Evolutionary conservation across 2,797 vertebrate species (phyloP), one percentile per base, ranked within the genome.

Genomic region (Oryzias dopingdopingensis): DNA sequence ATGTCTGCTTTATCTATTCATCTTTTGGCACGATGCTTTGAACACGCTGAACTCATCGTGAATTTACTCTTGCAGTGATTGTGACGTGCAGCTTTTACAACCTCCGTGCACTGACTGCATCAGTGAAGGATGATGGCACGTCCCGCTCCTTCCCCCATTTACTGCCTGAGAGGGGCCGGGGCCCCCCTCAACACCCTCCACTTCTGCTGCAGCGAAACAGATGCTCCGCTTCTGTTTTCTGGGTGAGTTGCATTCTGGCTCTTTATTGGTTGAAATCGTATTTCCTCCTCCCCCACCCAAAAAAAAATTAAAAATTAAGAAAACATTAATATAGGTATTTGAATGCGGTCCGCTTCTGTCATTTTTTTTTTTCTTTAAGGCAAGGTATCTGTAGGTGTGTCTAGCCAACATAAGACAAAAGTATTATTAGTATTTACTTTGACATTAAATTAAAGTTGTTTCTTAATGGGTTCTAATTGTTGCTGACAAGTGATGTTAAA

Each of bases 141-240:
- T 43, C 92, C 92, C 2, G 79, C 94, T 7, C 97, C 96, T 0
- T 90, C 92, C 55, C 96, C 96, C 2, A 72, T 87, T 79, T 98
- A 93, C 76, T 94, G 95, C 59, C 91, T 99, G 48, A 92, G 97
- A 76, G 97, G 96, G 1, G 79, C 93, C 0, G 71, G 88, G 2
- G 92, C 92, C 8, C 72, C 94, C 3, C 88, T 99, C 50, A 94
- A 96, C 32, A 62, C 94, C 0, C 90, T 99, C 50, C 93, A 93
- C 72, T 99, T 99, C 74, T 88, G 79, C 53, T 92, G 92, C 56
- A 56, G 47, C 5, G 62, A 59, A 55, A 76, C 65, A 0, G 85
- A 78, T 6, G 20, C 60, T 20, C 94, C 94, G 0, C 20, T 94
- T 20, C 92, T 99, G 29, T 95, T 94, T 82, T 98, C 96, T 12